A percentile compares a stretch with the other conserved stretches of the same genome.
Conservation (phyloP, 1,140 invertebrate species). For the Hormaphis cornu region DNA sequence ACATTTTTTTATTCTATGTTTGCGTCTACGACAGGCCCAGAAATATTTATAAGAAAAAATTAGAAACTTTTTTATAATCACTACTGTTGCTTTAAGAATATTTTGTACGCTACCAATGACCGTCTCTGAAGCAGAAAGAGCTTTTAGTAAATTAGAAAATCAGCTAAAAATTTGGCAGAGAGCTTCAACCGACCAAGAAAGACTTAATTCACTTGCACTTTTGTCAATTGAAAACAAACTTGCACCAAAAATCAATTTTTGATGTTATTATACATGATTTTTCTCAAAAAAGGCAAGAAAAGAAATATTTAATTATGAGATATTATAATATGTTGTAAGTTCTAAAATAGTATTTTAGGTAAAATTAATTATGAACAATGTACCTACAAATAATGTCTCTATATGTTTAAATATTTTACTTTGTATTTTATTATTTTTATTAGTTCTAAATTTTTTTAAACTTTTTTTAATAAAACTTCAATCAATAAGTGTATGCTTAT, state of each 20-base stretch:
- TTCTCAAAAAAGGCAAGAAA: background rate
- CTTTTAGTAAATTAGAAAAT: background rate
- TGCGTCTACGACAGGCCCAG: too few relatives aligned
- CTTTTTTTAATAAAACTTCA: too few relatives aligned
- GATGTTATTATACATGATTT: background rate
- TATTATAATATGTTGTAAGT: too few relatives aligned
- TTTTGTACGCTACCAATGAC: slow-evolving; percentile 5
- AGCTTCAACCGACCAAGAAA: background rate
- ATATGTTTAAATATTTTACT: too few relatives aligned
- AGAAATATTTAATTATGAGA: background rate
- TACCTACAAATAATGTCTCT: too few relatives aligned
- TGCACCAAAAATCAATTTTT: background rate
- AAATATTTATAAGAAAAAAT: slow-evolving; percentile 7
- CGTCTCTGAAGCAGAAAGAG: background rate
- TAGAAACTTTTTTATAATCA: slow-evolving; percentile 4
- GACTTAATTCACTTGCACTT: background rate
- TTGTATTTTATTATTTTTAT: too few relatives aligned
- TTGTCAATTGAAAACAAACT: background rate
- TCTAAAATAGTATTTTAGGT: too few relatives aligned
- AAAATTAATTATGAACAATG: too few relatives aligned
- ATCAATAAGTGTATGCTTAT: too few relatives aligned
- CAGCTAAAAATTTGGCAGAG: slow-evolving; percentile 1
- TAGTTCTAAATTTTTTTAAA: too few relatives aligned
- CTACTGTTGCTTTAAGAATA: background rate
- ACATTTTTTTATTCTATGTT: too few relatives aligned